Evolutionary conservation across 2,888 invertebrate species (phyloP).

Genomic region (Nowickia ferox): DNA sequence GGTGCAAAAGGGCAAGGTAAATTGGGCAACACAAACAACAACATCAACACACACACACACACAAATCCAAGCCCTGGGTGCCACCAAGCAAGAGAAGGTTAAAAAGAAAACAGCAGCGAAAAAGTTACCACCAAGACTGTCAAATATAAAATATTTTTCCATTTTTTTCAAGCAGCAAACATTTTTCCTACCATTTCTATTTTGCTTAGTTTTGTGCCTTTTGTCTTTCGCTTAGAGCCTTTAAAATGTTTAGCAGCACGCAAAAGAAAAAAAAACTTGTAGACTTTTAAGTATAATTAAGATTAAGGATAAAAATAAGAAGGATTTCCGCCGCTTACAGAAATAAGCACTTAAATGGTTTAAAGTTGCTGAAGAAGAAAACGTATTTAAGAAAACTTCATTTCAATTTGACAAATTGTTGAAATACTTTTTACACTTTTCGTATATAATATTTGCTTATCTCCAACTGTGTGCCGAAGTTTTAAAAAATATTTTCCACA

Average conservation of each 20-base stretch:
- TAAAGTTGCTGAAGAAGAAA: slow-evolving; percentile 56
- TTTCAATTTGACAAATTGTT: slow-evolving; percentile 53
- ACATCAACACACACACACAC: neutral
- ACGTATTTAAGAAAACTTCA: slow-evolving; percentile 38
- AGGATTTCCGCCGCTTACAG: slow-evolving; percentile 78
- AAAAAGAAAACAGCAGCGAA: slow-evolving; percentile 31
- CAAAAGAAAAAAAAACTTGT: slow-evolving; percentile 66
- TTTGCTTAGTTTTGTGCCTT: slow-evolving; percentile 53
- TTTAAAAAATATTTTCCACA: slow-evolving; percentile 41
- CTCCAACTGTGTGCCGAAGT: slow-evolving; percentile 7
- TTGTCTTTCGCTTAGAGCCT: slow-evolving; percentile 59
- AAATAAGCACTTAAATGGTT: slow-evolving; percentile 72
- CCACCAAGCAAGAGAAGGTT: slow-evolving; percentile 13
- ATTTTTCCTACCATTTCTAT: neutral
- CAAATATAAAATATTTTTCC: slow-evolving; percentile 55
- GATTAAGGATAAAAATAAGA: slow-evolving; percentile 82
- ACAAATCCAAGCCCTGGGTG: neutral
- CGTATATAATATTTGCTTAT: neutral
- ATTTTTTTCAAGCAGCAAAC: slow-evolving; percentile 57
- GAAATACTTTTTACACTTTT: slow-evolving; percentile 24
- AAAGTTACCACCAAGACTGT: slow-evolving; percentile 74
- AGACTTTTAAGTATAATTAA: slow-evolving; percentile 79
- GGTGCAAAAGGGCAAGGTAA: slow-evolving; percentile 30
- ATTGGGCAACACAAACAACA: slow-evolving; percentile 5
- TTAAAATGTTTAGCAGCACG: slow-evolving; percentile 46